Evolutionary conservation across 2,797 vertebrate genomes (phyloP).

Genomic region (Botia kubotai): DNA sequence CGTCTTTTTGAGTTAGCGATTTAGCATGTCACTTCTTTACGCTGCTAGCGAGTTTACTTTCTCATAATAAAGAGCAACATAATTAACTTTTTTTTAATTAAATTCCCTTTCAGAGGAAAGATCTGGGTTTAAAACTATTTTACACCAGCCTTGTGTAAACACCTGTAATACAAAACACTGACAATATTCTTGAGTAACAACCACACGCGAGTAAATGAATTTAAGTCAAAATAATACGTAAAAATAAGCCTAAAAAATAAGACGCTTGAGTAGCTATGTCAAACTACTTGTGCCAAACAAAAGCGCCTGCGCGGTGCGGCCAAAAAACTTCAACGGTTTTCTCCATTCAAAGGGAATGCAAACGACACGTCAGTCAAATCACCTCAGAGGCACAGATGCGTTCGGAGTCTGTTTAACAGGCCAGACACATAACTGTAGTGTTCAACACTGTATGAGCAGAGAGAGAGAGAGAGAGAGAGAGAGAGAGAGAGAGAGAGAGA

Average conservation of each 20-base stretch:
- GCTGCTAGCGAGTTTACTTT: neutral
- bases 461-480: constrained; percentile 43
- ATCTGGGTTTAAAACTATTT: neutral
- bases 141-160: neutral
- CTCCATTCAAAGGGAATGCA: constrained; percentile 80
- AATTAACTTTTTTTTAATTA: neutral
- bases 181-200: too few relatives aligned
- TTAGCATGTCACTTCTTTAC: neutral
- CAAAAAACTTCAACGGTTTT: constrained; percentile 80
- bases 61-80: neutral
- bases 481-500: constrained; percentile 55
- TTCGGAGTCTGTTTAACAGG: constrained; percentile 71
- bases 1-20: neutral
- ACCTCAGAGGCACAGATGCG: constrained; percentile 60
- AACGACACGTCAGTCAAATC: constrained; percentile 76
- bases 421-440: constrained; percentile 73
- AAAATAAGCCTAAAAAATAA: neutral
- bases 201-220: too few relatives aligned
- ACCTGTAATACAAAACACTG: neutral
- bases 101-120: neutral
- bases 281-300: constrained; percentile 29
- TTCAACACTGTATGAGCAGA: constrained; percentile 63
- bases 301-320: constrained; percentile 76
- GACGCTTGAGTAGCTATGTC: neutral
- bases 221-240: constrained; percentile 13